These are phyloP conservation scores for Phragmatobia fuliginosa DNA, from an alignment of 2,888 invertebrate genomes.

Conservation along the genomic window DNA sequence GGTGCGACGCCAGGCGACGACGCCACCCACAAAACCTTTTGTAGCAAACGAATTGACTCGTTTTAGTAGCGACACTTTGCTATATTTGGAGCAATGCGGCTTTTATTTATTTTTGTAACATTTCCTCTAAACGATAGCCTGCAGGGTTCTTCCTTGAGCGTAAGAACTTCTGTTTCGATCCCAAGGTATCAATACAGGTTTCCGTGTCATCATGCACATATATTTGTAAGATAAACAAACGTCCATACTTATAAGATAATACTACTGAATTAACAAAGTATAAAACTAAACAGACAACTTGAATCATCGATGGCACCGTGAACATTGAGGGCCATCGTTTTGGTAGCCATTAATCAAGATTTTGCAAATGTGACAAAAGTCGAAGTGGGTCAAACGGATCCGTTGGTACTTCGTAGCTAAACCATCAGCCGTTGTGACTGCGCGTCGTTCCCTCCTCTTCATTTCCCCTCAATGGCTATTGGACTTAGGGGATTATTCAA, in stretches of 20 bases:
- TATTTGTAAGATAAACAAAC: background rate
- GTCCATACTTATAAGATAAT: background rate
- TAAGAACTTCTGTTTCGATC: background rate
- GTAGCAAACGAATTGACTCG: conserved; percentile 19
- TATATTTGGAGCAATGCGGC: conserved; percentile 5
- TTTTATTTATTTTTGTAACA: background rate
- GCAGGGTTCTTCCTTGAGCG: background rate
- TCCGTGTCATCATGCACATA: no score
- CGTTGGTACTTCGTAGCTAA: background rate
- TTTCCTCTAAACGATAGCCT: background rate
- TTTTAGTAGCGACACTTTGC: conserved; percentile 11
- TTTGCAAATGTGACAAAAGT: background rate
- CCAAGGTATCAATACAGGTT: no score
- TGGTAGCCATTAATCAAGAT: background rate
- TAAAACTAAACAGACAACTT: background rate
- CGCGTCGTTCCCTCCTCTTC: background rate
- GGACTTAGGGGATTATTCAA: background rate
- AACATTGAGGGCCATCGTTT: background rate
- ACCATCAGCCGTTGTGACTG: background rate
- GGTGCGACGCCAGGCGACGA: conserved; percentile 38
- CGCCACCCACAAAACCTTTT: conserved; percentile 17
- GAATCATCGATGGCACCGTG: background rate
- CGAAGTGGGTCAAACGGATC: background rate
- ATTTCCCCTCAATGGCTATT: background rate
- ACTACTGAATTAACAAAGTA: background rate